These are phyloP conservation scores for Hiodon tergisus DNA, from an alignment of 2,113 vertebrate genomes.

Conservation along the genomic window DNA sequence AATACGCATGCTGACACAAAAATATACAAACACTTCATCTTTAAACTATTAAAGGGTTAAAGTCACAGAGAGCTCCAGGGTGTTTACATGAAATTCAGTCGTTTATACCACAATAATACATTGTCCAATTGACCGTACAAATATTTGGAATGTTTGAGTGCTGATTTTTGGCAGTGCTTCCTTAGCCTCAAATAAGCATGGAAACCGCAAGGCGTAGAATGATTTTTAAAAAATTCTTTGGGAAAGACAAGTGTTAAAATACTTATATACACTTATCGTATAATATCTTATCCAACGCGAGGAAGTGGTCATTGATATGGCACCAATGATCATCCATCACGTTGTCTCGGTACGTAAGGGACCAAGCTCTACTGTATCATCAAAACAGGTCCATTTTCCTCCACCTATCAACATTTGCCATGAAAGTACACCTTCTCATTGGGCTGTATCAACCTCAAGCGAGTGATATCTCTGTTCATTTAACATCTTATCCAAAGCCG, in stretches of 20 bases:
- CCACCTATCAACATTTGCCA: constrained; percentile 40
- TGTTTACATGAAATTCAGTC: constrained; percentile 50
- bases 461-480: constrained; percentile 53
- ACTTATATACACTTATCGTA: constrained; percentile 34
- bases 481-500: constrained; percentile 55
- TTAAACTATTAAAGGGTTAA: constrained; percentile 13
- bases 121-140: constrained; percentile 58
- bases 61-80: constrained; percentile 29
- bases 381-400: constrained; percentile 30
- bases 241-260: constrained; percentile 57
- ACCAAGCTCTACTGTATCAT: constrained; percentile 38
- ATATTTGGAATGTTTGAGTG: constrained; percentile 57
- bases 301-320: neutral
- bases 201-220: constrained; percentile 55
- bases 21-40: neutral
- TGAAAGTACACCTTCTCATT: constrained; percentile 37
- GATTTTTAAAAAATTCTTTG: constrained; percentile 39
- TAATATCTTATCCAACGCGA: neutral
- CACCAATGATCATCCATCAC: constrained; percentile 48
- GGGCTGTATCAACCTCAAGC: constrained; percentile 42
- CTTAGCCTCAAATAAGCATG: constrained; percentile 45
- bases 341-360: constrained; percentile 27
- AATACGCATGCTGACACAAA: constrained; percentile 6
- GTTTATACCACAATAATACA: constrained; percentile 46
- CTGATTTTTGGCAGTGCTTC: constrained; percentile 51